phyloP scores from a whole-genome alignment of 2,888 invertebrate species.

The Lasioglossum leucozonium region DNA sequence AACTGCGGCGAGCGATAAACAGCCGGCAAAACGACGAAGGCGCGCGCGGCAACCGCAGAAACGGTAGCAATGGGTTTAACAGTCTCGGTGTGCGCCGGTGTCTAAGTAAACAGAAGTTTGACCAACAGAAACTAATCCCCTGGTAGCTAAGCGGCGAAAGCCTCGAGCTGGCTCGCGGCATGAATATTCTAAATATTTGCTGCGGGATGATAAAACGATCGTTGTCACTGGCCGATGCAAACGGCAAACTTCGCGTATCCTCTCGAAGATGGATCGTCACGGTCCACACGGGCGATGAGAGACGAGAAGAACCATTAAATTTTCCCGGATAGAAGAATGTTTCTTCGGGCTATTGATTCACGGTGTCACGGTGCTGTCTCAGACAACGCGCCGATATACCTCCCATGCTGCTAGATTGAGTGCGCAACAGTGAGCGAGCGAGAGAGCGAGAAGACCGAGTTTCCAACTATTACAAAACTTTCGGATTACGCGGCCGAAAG shows the following conservation, averaged over 20 bases:
- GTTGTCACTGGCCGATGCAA: conserved; percentile 2
- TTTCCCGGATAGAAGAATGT: conserved; percentile 26
- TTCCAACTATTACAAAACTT: conserved; percentile 61
- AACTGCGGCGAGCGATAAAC: conserved; percentile 31
- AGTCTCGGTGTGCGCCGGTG: conserved; percentile 47
- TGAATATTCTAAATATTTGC: conserved; percentile 48
- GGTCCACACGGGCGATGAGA: neutral
- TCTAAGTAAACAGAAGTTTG: conserved; percentile 64
- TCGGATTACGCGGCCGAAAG: conserved; percentile 49
- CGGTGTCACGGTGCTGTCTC: conserved; percentile 43
- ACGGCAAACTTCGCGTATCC: neutral
- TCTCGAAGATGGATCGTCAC: conserved; percentile 12
- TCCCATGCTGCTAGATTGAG: neutral
- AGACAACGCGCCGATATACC: conserved; percentile 55
- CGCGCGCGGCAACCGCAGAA: conserved; percentile 53
- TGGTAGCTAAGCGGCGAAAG: conserved; percentile 39
- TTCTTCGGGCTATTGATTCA: conserved; percentile 37
- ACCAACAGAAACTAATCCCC: conserved; percentile 53
- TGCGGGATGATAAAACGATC: conserved; percentile 21
- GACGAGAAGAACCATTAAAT: conserved; percentile 18
- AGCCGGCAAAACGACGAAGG: conserved; percentile 47
- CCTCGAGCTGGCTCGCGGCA: conserved; percentile 27
- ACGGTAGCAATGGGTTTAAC: conserved; percentile 60
- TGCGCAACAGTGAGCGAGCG: neutral
- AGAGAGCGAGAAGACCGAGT: conserved; percentile 35